Percentiles rank a stretch among this genome's conserved stretches.
Conservation (phyloP, 2,113 vertebrate species). For the Hyperopisus bebe region DNA sequence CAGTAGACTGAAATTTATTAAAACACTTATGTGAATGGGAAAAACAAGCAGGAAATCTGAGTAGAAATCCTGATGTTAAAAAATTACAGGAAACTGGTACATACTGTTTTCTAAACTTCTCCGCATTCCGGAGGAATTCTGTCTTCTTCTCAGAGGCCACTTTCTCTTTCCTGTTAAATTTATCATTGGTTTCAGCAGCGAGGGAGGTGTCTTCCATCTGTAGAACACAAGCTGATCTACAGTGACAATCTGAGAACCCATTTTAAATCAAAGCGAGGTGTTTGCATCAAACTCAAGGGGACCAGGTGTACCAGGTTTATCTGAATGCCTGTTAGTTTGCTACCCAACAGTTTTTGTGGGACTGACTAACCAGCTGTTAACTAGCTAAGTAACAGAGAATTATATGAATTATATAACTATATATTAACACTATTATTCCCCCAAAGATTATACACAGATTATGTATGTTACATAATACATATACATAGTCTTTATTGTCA, state of each 20-base stretch:
- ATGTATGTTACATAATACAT: too few relatives aligned
- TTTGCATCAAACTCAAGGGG: neutral
- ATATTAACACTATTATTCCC: neutral
- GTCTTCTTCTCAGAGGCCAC: slow-evolving; percentile 50
- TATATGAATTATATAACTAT: neutral
- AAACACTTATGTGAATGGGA: neutral
- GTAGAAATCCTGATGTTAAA: neutral
- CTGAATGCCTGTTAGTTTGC: neutral
- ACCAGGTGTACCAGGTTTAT: neutral
- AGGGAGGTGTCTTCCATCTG: slow-evolving; percentile 25
- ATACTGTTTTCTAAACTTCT: slow-evolving; percentile 73
- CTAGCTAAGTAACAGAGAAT: neutral
- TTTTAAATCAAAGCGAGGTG: neutral
- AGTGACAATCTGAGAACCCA: neutral
- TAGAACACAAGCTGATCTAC: neutral
- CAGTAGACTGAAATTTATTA: neutral
- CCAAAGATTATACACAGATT: neutral
- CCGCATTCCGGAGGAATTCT: slow-evolving; percentile 67
- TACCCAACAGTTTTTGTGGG: neutral
- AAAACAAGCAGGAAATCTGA: neutral
- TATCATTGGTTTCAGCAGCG: slow-evolving; percentile 28
- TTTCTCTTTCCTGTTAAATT: slow-evolving; percentile 52
- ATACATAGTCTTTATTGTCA: too few relatives aligned
- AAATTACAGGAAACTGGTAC: slow-evolving; percentile 12
- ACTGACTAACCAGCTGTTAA: neutral